Evolutionary conservation across 2,113 vertebrate genomes (phyloP), one percentile per base, ranked within the genome.

Genomic region (Mystacornis crossleyi): DNA sequence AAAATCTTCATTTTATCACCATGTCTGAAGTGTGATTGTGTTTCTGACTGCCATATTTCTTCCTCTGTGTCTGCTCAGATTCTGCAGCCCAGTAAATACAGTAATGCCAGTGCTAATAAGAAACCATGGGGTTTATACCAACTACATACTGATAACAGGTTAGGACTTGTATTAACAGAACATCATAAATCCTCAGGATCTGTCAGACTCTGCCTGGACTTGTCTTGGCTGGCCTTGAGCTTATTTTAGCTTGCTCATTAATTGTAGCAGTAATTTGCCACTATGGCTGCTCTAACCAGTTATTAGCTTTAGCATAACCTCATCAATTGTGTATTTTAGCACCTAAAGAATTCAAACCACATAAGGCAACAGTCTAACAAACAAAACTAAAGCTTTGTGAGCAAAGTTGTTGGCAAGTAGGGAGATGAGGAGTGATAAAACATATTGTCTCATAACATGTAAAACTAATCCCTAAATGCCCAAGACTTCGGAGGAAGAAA

Each of bases 321-420:
- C 62, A 6, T 67, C 33, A 54, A 42, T 38, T 57, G 25, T 43
- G 34, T 10, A 18, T 8, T 61, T 91, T 77, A 86, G 17, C 21
- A 70, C 21, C 31, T 62, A 12, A 87, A 74, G 78, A 62, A 40
- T 69, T 78, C 71, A 24, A 6, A 34, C 7, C 6, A 12, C 5
- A 2, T 34, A 23, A 9, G 3, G 17, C 10, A 91, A 42, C 0
- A 0, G 10, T 31, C 20, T 50, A 66, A 48, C 23, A 43, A 93
- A 45, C 0, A 0, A 36, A 86, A 24, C 0, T 0, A 73, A 9
- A 58, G 8, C 4, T 61, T 75, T 73, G 7, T 45, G 28, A 84
- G 16, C 5, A 65, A 84, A 89, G 12, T 7, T 61, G 4, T 3
- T 6, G 25, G 4, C 7, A 65, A 45, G 13, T 8, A 21, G 23